Base-by-base conservation (phyloP, 2,888 invertebrate species). In the Melanostoma mellinum region DNA sequence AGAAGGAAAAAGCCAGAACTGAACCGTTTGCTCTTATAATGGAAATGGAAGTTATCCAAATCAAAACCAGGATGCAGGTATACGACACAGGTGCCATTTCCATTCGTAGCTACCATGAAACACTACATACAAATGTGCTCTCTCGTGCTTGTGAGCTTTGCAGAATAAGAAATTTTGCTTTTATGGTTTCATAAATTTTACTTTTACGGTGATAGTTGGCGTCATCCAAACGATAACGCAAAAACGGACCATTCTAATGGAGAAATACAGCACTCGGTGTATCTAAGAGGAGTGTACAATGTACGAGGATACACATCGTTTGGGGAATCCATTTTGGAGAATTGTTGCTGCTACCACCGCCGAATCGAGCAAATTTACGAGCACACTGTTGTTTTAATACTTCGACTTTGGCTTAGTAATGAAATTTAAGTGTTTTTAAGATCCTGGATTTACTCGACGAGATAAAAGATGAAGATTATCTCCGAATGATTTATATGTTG, bases 371-470 rank as follows among this genome's bases (percentile, higher is more conserved):
- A 68, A 81, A 81, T 81, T 81, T 81, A 81, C 56, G 81, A 61
- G 81, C 81, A 77, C 60, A 50, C 81, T 81, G 76, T 81, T 81
- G 81, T 81, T 72, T 76, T 65, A 60, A 44, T 36, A 65, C 52
- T 65, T 36, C 60, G 69, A 32, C 60, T 65, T 74, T 48, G 67
- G 65, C 6, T 33, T 42, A n/a, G 72, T 76, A 72, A 76, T 81
- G 67, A 72, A 81, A 81, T 77, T 81, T 81, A 76, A 81, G 76
- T 76, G 81, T 81, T 81, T 75, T 75, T 72, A 76, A 71, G 76
- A 81, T 77, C 67, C 67, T 10, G 38, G 56, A 72, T 42, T 76
- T 61, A 72, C 32, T 42, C 46, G 60, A 32, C 40, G 44, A 72
- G 81, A 77, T 72, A 76, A 81, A 77, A 60, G 81, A 81, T 58